Percentiles rank a stretch among this genome's conserved stretches.
Evolutionary conservation across 2,113 vertebrate species (phyloP).

Genomic region (Erpornis zantholeuca): DNA sequence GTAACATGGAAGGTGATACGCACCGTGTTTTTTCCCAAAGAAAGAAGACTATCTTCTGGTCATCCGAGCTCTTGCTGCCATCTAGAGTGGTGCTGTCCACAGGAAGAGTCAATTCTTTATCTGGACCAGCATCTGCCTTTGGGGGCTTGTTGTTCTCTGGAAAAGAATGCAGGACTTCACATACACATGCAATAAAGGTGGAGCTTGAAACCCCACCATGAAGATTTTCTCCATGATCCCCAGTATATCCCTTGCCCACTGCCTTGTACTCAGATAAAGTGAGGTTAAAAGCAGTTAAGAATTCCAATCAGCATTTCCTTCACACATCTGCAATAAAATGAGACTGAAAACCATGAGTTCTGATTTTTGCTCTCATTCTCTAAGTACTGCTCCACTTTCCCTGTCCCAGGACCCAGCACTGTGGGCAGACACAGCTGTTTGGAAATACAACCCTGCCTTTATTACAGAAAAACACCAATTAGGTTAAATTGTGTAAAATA

Average conservation of each 20-base stretch:
- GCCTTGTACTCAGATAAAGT: background rate
- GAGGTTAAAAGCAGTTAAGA: background rate
- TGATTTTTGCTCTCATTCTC: background rate
- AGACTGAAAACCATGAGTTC: background rate
- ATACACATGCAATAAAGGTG: background rate
- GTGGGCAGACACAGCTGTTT: background rate
- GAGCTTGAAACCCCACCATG: background rate
- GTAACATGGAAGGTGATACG: conserved; percentile 6
- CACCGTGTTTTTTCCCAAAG: conserved; percentile 91
- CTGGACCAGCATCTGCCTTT: conserved; percentile 90
- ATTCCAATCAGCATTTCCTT: background rate
- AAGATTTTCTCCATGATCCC: background rate
- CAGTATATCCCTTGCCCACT: background rate
- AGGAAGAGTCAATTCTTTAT: conserved; percentile 94
- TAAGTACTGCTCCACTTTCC: background rate
- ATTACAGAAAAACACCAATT: background rate
- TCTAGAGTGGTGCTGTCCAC: conserved; percentile 93
- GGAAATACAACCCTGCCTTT: background rate
- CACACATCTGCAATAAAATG: background rate
- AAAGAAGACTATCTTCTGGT: conserved; percentile 90
- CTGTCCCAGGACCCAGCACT: background rate
- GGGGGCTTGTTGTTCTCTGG: conserved; percentile 97
- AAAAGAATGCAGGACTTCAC: background rate
- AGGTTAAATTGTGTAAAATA: background rate
- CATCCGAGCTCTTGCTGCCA: conserved; percentile 91